Evolutionary conservation across 2,888 invertebrate genomes (phyloP).

Genomic region (Cosmorhoe ocellata): DNA sequence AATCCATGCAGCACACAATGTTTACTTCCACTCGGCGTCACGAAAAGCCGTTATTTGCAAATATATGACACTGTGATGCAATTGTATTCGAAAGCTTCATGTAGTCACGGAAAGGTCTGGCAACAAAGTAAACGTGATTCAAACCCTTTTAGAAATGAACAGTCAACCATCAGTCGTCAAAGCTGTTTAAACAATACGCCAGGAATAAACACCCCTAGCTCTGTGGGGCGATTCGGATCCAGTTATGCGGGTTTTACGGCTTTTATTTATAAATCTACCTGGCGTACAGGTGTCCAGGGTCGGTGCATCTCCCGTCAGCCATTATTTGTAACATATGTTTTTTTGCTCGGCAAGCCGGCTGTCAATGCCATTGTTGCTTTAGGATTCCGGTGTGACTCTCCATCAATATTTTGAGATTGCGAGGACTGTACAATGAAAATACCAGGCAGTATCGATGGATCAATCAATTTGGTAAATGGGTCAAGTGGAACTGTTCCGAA

Average conservation of each 20-base stretch:
- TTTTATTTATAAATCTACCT: conserved; percentile 54
- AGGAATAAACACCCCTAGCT: conserved; percentile 31
- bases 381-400: conserved; percentile 3
- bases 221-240: conserved; percentile 42
- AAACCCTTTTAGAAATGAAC: conserved; percentile 4
- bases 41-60: conserved; percentile 13
- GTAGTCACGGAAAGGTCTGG: conserved; percentile 16
- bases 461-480: conserved; percentile 8
- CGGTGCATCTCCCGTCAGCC: conserved; percentile 40
- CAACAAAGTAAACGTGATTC: conserved; percentile 11
- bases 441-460: conserved; percentile 2
- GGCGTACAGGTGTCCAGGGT: conserved; percentile 53
- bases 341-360: conserved; percentile 9
- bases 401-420: conserved; percentile 6
- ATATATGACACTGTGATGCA: conserved; percentile 17
- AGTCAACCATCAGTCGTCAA: conserved; percentile 9
- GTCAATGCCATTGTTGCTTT: conserved; percentile 16
- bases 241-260: conserved; percentile 38
- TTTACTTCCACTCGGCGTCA: conserved; percentile 8
- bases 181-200: conserved; percentile 10
- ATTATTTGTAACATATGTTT: conserved; percentile 22
- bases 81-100: conserved; percentile 18
- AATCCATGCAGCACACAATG: conserved; percentile 12
- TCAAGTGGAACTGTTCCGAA: conserved; percentile 9
- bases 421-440: conserved; percentile 2